Conservation (phyloP, 2,113 vertebrate species). For the Etia nguti region DNA sequence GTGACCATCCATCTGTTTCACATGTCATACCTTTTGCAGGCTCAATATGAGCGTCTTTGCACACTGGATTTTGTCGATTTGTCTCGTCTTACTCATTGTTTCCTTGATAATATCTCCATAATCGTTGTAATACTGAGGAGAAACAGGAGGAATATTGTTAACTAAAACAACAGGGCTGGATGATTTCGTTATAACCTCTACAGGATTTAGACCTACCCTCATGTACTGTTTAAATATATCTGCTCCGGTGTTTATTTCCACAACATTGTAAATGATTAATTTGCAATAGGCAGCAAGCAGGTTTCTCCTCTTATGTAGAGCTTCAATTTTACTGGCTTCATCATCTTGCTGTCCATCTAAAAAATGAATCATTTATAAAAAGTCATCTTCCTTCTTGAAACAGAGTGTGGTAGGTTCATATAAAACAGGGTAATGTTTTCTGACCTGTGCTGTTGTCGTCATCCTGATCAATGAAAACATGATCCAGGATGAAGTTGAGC, state of each 20-base stretch:
- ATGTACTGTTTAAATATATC: slow-evolving; percentile 99
- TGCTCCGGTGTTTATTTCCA: slow-evolving; percentile 94
- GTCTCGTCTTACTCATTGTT: slow-evolving; percentile 96
- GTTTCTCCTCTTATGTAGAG: slow-evolving; percentile 94
- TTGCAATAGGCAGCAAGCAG: slow-evolving; percentile 96
- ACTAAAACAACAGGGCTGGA: background rate
- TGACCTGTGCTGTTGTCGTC: slow-evolving; percentile 90
- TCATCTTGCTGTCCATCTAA: slow-evolving; percentile 95
- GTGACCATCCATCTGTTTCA: background rate
- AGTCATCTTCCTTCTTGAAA: background rate
- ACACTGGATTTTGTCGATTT: slow-evolving; percentile 96
- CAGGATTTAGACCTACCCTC: slow-evolving; percentile 77
- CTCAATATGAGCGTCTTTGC: slow-evolving; percentile 96
- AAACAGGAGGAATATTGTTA: background rate
- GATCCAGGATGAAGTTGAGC: slow-evolving; percentile 93
- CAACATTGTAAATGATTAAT: slow-evolving; percentile 94
- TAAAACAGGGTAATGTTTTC: slow-evolving; percentile 69
- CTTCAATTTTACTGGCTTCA: slow-evolving; percentile 96
- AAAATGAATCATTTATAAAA: background rate
- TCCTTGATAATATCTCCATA: slow-evolving; percentile 98
- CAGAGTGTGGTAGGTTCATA: background rate
- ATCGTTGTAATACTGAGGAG: slow-evolving; percentile 90
- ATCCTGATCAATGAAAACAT: slow-evolving; percentile 97
- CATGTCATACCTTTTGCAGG: slow-evolving; percentile 87
- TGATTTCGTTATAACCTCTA: background rate